Evolutionary conservation across 64 coral and sea anemone genomes (phyloP).

Genomic region (Montipora efflorescens): DNA sequence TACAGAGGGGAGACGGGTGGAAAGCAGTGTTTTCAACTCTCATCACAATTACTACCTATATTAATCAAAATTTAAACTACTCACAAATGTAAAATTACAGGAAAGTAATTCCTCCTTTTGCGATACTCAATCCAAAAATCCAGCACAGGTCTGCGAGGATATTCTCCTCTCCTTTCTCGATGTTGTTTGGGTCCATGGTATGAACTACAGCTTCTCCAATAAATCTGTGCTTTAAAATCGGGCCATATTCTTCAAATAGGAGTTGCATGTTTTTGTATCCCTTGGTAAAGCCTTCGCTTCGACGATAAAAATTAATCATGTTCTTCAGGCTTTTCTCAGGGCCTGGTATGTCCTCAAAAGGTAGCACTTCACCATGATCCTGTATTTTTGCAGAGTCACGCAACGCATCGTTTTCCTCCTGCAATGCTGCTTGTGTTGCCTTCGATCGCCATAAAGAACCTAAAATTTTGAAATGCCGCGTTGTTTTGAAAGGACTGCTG

Average conservation of each 20-base stretch:
- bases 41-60: too few species aligned
- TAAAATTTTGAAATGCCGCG: too few species aligned
- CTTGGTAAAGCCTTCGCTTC: constrained; percentile 20
- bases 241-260: constrained; percentile 38
- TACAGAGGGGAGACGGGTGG: too few species aligned
- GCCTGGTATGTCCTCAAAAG: constrained; percentile 53
- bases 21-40: too few species aligned
- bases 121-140: constrained; percentile 1
- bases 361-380: neutral
- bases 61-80: too few species aligned
- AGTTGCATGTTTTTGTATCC: neutral
- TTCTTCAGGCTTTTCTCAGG: neutral
- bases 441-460: too few species aligned
- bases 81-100: too few species aligned
- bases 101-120: neutral
- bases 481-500: too few species aligned
- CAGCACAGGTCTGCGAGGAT: neutral
- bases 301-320: neutral
- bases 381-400: too few species aligned
- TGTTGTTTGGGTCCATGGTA: constrained; percentile 1
- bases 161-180: constrained; percentile 27
- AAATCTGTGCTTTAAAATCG: constrained; percentile 31
- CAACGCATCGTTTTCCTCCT: too few species aligned
- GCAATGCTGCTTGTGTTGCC: too few species aligned
- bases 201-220: neutral